phyloP scores from a whole-genome alignment of 37 sponge, comb jelly and placozoan genomes.

The Axinella damicornis region DNA sequence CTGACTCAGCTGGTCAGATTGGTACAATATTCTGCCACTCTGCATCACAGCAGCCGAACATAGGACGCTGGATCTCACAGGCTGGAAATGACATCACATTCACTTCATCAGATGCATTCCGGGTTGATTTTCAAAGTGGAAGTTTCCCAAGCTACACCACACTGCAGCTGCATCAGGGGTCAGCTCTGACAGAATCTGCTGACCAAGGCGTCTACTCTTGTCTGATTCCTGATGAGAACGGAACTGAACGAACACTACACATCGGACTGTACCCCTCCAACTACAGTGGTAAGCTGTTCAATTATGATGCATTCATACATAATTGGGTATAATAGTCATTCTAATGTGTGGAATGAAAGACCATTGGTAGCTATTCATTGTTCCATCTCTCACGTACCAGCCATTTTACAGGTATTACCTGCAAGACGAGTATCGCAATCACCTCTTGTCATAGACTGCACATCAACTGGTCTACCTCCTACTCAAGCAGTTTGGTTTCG shows the following conservation, averaged over 20 bases:
- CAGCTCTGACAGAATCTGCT: background rate
- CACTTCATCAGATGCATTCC: background rate
- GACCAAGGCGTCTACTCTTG: background rate
- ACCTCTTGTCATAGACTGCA: too few species aligned
- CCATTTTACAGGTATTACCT: too few species aligned
- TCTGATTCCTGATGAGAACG: conserved; percentile 3
- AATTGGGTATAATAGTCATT: too few species aligned
- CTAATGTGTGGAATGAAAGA: too few species aligned
- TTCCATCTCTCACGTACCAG: too few species aligned
- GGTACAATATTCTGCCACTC: conserved; percentile 1
- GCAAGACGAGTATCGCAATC: too few species aligned
- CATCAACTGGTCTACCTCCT: too few species aligned
- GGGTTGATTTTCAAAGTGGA: background rate
- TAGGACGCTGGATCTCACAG: background rate
- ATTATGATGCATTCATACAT: too few species aligned
- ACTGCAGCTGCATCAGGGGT: background rate
- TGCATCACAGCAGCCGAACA: background rate
- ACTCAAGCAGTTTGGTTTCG: too few species aligned
- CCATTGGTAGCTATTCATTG: background rate
- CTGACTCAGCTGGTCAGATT: conserved; percentile 1
- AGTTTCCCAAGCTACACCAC: background rate
- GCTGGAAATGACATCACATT: background rate
- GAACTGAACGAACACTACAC: background rate
- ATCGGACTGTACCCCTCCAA: background rate
- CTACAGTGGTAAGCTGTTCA: background rate